These are phyloP conservation scores for Plecotus auritus DNA, from an alignment of 2,113 vertebrate species.

Conservation along the genomic window DNA sequence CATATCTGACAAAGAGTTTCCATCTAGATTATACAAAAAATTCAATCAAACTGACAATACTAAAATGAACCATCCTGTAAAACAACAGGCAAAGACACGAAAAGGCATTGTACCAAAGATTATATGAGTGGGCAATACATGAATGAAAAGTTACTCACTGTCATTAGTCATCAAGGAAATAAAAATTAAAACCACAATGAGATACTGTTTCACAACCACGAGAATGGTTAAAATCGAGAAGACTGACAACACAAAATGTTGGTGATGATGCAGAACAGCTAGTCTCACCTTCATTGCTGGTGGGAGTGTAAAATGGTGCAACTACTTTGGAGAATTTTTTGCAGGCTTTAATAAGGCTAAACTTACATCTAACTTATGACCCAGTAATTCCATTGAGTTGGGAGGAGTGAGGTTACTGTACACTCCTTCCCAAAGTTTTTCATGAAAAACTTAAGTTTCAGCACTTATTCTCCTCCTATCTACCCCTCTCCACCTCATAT, in stretches of 20 bases:
- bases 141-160: not conserved
- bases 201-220: not conserved
- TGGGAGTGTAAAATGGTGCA: not conserved
- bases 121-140: not conserved
- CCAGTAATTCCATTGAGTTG: not conserved
- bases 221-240: not conserved
- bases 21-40: not conserved
- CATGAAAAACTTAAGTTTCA: not conserved
- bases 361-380: not conserved
- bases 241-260: not conserved
- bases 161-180: not conserved
- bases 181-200: not conserved
- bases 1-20: not conserved
- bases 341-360: not conserved
- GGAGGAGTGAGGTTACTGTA: not conserved
- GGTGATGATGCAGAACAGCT: not conserved
- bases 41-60: not conserved
- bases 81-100: not conserved
- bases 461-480: not conserved
- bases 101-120: not conserved
- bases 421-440: not conserved
- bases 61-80: not conserved
- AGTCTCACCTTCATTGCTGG: not conserved
- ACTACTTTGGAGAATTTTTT: not conserved
- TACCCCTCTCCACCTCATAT: not conserved